Percentiles rank a stretch among this genome's conserved stretches.
phyloP scores from a whole-genome alignment of 2,797 vertebrate genomes.

The Hippoglossus hippoglossus region DNA sequence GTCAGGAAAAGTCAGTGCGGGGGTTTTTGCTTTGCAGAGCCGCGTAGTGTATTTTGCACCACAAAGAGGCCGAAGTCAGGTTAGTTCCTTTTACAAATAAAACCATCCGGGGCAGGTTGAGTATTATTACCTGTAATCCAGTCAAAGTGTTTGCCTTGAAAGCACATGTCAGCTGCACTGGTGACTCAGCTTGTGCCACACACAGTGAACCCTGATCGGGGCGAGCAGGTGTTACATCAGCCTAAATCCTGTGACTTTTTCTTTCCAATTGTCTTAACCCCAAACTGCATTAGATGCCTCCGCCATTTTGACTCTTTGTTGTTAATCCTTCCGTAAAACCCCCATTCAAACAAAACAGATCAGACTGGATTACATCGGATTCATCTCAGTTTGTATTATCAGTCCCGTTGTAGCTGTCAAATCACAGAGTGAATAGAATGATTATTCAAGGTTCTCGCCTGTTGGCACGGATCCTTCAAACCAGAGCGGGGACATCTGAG shows the following conservation, averaged over 20 bases:
- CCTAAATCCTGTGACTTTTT: conserved; percentile 31
- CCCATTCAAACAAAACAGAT: conserved; percentile 63
- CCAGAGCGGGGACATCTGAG: conserved; percentile 13
- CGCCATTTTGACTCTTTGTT: conserved; percentile 51
- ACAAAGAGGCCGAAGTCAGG: conserved; percentile 21
- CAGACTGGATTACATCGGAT: conserved; percentile 67
- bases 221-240: conserved; percentile 29
- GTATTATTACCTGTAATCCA: conserved; percentile 24
- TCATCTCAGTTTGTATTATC: conserved; percentile 55
- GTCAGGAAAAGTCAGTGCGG: conserved; percentile 3
- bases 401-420: conserved; percentile 25
- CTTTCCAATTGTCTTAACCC: conserved; percentile 29
- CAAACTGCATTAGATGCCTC: conserved; percentile 23
- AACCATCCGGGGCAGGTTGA: conserved; percentile 31
- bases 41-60: conserved; percentile 62
- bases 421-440: conserved; percentile 52
- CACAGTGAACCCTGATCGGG: conserved; percentile 9
- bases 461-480: conserved; percentile 22
- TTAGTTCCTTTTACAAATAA: conserved; percentile 14
- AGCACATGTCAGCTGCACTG: conserved; percentile 17
- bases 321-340: conserved; percentile 61
- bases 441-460: conserved; percentile 21
- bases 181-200: conserved; percentile 17
- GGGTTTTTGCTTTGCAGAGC: conserved; percentile 13
- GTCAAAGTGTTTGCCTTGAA: conserved; percentile 16